A percentile compares a stretch with the other conserved stretches of the same genome.
Evolutionary conservation across 2,113 vertebrate species (phyloP).

Genomic region (Monopterus albus): DNA sequence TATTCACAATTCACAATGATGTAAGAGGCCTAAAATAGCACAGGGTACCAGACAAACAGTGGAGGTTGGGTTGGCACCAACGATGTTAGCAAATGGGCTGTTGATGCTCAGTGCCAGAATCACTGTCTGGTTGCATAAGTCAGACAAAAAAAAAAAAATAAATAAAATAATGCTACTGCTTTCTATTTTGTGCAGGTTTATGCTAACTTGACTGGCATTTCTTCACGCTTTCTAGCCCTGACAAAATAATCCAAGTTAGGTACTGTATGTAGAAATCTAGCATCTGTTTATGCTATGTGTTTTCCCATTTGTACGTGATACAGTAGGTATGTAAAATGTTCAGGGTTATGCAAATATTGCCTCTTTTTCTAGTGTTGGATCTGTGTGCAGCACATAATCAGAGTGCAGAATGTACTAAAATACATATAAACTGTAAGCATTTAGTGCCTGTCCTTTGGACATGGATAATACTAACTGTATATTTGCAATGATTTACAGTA

Average conservation of each 20-base stretch:
- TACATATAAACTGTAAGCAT: too few relatives aligned
- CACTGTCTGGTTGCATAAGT: slow-evolving; percentile 11
- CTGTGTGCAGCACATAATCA: too few relatives aligned
- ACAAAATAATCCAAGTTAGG: neutral
- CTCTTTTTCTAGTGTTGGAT: slow-evolving; percentile 1
- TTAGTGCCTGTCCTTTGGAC: too few relatives aligned
- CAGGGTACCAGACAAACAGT: slow-evolving; percentile 45
- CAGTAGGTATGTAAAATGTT: neutral
- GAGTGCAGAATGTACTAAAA: too few relatives aligned
- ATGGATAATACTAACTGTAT: too few relatives aligned
- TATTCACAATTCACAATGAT: slow-evolving; percentile 67
- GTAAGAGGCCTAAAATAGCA: slow-evolving; percentile 67
- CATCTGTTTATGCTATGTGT: neutral
- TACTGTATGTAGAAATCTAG: neutral
- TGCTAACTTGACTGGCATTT: neutral
- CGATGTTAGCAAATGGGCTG: slow-evolving; percentile 46
- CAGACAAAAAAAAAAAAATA: slow-evolving; percentile 1
- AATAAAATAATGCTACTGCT: slow-evolving; percentile 8
- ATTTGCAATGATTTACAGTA: too few relatives aligned
- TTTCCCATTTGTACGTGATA: neutral
- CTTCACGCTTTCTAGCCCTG: neutral
- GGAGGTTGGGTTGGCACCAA: slow-evolving; percentile 39
- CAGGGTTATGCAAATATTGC: neutral
- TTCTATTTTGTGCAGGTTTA: neutral
- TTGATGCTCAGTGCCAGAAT: slow-evolving; percentile 28